Evolutionary conservation across 2,888 invertebrate genomes (phyloP).

Genomic region (Diaphora mendica): DNA sequence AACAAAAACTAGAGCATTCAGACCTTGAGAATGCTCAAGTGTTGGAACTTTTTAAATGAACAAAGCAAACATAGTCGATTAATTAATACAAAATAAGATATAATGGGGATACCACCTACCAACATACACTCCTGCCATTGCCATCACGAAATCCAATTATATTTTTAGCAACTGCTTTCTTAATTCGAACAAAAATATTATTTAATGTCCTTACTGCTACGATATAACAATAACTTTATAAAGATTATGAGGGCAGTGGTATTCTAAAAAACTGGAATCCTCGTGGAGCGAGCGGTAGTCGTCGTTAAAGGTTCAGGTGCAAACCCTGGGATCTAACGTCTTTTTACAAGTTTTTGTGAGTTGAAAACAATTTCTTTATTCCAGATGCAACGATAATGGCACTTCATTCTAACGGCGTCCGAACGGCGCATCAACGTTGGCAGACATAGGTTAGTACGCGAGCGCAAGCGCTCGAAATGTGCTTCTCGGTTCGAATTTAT

Average conservation of each 20-base stretch:
- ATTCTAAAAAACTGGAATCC: conserved; percentile 73
- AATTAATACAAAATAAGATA: conserved; percentile 41
- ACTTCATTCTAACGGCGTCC: conserved; percentile 87
- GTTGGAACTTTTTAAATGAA: conserved; percentile 60
- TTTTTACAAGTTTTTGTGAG: conserved; percentile 96
- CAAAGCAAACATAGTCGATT: conserved; percentile 61
- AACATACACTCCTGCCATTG: conserved; percentile 79
- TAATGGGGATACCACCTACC: conserved; percentile 71
- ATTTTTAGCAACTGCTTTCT: conserved; percentile 58
- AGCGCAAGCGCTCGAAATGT: conserved; percentile 80
- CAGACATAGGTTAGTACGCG: conserved; percentile 81
- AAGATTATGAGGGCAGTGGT: conserved; percentile 80
- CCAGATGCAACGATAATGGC: conserved; percentile 96
- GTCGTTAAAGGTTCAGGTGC: conserved; percentile 70
- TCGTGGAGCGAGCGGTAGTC: conserved; percentile 77
- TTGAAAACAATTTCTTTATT: conserved; percentile 97
- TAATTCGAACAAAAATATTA: conserved; percentile 61
- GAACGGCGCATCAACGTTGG: conserved; percentile 77
- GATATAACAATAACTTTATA: conserved; percentile 71
- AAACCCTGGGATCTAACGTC: conserved; percentile 89
- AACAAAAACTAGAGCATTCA: conserved; percentile 66
- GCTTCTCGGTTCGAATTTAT: conserved; percentile 79
- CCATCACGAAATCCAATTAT: conserved; percentile 74
- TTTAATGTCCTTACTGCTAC: conserved; percentile 74
- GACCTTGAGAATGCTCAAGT: conserved; percentile 71